phyloP scores from a whole-genome alignment of 2,113 vertebrate species.

The Pluvialis apricaria region DNA sequence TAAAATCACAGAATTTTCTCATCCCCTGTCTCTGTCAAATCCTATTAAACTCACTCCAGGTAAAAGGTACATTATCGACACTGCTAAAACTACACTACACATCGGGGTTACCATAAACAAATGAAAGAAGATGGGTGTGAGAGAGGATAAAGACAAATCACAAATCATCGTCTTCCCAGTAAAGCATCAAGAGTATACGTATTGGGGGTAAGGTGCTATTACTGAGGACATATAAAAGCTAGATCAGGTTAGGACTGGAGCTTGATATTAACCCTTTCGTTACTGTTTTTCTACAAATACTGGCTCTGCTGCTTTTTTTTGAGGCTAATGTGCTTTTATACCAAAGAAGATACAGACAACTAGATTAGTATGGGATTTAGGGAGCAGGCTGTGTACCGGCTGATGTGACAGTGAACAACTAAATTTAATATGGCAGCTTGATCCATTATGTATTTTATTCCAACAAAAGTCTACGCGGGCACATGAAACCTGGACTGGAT shows the following conservation, averaged over 20 bases:
- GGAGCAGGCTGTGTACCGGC: neutral
- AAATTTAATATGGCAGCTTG: conserved; percentile 66
- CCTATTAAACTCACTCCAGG: conserved; percentile 47
- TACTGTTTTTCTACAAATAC: neutral
- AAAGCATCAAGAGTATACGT: neutral
- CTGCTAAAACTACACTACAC: conserved; percentile 29
- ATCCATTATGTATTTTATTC: conserved; percentile 55
- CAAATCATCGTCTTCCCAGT: conserved; percentile 20
- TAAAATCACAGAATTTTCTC: conserved; percentile 52
- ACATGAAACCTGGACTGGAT: conserved; percentile 41
- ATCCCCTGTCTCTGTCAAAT: conserved; percentile 43
- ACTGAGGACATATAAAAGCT: neutral
- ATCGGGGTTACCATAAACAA: neutral
- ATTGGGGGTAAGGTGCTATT: neutral
- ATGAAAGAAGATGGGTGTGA: conserved; percentile 19
- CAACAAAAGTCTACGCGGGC: neutral
- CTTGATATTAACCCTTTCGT: conserved; percentile 4
- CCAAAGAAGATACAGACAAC: conserved; percentile 25
- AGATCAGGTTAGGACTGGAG: neutral
- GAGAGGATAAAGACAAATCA: conserved; percentile 42
- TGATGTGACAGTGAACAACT: conserved; percentile 32
- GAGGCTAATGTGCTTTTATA: conserved; percentile 33
- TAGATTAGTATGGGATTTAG: conserved; percentile 53
- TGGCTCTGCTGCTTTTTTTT: neutral
- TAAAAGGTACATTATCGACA: conserved; percentile 41